Evolutionary conservation across 1,140 invertebrate species (phyloP).

Genomic region (Melipona quadrifasciata): DNA sequence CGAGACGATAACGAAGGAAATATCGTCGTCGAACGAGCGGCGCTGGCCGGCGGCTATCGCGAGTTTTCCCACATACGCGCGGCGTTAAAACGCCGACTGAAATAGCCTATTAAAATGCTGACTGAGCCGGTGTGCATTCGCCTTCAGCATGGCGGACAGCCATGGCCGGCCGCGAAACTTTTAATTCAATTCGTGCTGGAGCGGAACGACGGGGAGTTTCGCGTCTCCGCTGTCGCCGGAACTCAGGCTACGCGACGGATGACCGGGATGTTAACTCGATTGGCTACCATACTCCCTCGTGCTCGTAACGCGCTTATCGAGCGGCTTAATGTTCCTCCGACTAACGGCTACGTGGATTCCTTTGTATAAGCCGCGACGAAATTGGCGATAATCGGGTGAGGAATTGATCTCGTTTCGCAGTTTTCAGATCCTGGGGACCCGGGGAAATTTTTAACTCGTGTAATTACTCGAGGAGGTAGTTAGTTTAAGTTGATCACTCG

Average conservation of each 20-base stretch:
- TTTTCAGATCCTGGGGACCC: background rate
- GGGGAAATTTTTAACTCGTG: background rate
- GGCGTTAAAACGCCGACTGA: background rate
- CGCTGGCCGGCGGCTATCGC: background rate
- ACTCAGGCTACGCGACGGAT: slow-evolving; percentile 50
- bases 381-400: slow-evolving; percentile 10
- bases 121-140: slow-evolving; percentile 36
- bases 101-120: slow-evolving; percentile 58
- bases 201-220: slow-evolving; percentile 45
- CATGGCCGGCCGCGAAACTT: slow-evolving; percentile 50
- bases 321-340: slow-evolving; percentile 50
- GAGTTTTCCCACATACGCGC: background rate
- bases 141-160: slow-evolving; percentile 48
- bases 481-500: too few species aligned
- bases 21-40: background rate
- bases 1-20: background rate
- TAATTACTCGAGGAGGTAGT: too few species aligned
- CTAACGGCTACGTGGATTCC: slow-evolving; percentile 38
- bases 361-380: background rate
- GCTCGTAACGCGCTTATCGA: slow-evolving; percentile 52
- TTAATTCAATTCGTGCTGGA: slow-evolving; percentile 62
- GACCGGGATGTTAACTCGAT: slow-evolving; percentile 63
- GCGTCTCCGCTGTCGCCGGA: slow-evolving; percentile 38
- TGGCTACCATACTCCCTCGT: slow-evolving; percentile 58
- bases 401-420: background rate